Conservation (phyloP, 2,797 vertebrate genomes). For the Synanceia verrucosa region DNA sequence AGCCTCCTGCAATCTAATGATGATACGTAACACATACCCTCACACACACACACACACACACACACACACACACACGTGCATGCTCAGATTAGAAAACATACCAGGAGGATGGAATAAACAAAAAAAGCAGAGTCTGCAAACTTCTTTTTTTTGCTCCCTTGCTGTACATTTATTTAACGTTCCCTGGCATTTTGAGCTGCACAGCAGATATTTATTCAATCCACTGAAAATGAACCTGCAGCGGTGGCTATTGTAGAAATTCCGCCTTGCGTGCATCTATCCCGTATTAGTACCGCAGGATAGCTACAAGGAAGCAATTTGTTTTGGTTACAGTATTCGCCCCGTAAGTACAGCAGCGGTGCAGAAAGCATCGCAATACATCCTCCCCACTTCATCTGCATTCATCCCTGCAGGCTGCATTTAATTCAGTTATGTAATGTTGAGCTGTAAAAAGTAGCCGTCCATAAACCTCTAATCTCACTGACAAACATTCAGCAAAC, state of each 20-base stretch:
- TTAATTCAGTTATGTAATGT: slow-evolving; percentile 65
- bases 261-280: slow-evolving; percentile 53
- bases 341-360: slow-evolving; percentile 54
- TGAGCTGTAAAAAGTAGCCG: slow-evolving; percentile 34
- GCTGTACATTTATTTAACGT: slow-evolving; percentile 59
- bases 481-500: slow-evolving; percentile 31
- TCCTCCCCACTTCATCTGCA: slow-evolving; percentile 51
- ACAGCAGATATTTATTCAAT: slow-evolving; percentile 73
- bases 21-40: slow-evolving; percentile 2
- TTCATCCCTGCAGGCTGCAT: slow-evolving; percentile 47
- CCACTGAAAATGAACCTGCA: slow-evolving; percentile 62
- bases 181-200: slow-evolving; percentile 68
- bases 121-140: slow-evolving; percentile 59
- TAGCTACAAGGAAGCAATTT: slow-evolving; percentile 70
- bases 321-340: slow-evolving; percentile 64
- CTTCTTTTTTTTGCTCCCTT: slow-evolving; percentile 28
- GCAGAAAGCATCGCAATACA: slow-evolving; percentile 53
- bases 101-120: slow-evolving; percentile 23
- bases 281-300: slow-evolving; percentile 64
- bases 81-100: slow-evolving; percentile 33
- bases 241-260: slow-evolving; percentile 59
- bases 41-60: not conserved
- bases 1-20: slow-evolving; percentile 41
- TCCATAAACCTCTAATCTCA: slow-evolving; percentile 47
- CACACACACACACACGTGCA: not conserved